Percentiles rank a stretch among this genome's conserved stretches.
Evolutionary conservation across 2,113 vertebrate genomes (phyloP).

Genomic region (Neolamprologus cancellatus): DNA sequence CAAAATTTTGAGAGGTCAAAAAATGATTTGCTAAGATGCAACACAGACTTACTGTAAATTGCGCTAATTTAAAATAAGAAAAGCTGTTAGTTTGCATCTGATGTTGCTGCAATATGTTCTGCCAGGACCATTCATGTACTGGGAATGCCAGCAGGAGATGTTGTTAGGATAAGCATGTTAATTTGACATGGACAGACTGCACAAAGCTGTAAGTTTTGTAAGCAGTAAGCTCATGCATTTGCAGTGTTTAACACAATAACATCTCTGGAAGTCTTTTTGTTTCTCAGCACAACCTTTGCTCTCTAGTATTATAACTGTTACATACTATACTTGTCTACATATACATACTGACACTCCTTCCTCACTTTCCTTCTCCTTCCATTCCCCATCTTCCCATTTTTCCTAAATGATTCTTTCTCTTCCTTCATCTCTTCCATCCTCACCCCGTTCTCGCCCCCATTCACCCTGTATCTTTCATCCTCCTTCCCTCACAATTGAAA

Average conservation of each 20-base stretch:
- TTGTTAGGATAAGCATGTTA: not conserved
- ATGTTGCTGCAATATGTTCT: not conserved
- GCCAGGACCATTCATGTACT: not conserved
- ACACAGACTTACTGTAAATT: not conserved
- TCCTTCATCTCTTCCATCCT: not conserved
- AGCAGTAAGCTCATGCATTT: not conserved
- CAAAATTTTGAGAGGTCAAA: not conserved
- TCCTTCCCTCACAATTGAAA: not conserved
- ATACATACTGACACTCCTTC: not conserved
- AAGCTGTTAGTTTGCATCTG: not conserved
- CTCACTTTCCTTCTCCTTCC: not conserved
- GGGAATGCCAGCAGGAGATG: not conserved
- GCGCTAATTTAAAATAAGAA: not conserved
- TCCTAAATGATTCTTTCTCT: not conserved
- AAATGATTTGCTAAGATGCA: not conserved
- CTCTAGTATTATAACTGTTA: not conserved
- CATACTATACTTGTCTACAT: not conserved
- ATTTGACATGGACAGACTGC: not conserved
- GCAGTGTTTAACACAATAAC: not conserved
- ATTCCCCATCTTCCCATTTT: not conserved
- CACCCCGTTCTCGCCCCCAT: rapidly evolving
- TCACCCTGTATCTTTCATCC: not conserved
- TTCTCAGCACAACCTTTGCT: not conserved
- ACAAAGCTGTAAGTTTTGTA: not conserved
- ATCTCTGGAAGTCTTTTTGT: not conserved